Conservation (phyloP, 2,888 invertebrate species). For the Dastarcus helophoroides region DNA sequence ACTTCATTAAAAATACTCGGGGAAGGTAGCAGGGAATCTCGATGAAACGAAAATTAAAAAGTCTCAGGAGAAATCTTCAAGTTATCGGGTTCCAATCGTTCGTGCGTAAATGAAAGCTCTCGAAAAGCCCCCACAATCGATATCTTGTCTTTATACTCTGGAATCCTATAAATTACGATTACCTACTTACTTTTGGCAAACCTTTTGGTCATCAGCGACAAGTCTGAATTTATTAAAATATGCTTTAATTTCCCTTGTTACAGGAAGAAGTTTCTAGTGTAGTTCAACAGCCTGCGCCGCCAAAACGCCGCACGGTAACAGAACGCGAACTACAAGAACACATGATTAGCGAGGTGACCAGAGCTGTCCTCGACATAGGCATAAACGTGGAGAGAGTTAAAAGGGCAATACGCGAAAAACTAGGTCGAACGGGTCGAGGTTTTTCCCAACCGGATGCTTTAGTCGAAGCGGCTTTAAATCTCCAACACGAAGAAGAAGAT, state of each 20-base stretch:
- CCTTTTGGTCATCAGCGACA: too few species aligned
- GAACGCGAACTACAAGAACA: slow-evolving; percentile 35
- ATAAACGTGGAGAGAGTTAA: slow-evolving; percentile 47
- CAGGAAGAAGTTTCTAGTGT: slow-evolving; percentile 9
- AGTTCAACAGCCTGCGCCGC: slow-evolving; percentile 5
- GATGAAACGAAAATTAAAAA: too few species aligned
- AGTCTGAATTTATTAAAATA: too few species aligned
- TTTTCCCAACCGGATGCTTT: slow-evolving; percentile 59
- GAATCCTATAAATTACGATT: too few species aligned
- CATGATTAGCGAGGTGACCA: slow-evolving; percentile 36
- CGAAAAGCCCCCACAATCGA: too few species aligned
- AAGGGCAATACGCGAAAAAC: slow-evolving; percentile 44
- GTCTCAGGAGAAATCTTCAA: too few species aligned
- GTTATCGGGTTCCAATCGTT: too few species aligned
- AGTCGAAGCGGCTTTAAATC: slow-evolving; percentile 60
- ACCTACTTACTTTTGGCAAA: too few species aligned
- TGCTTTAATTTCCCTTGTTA: slow-evolving; percentile 8
- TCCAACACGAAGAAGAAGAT: slow-evolving; percentile 51
- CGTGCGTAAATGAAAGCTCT: too few species aligned
- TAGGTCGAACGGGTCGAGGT: slow-evolving; percentile 47
- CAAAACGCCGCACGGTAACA: slow-evolving; percentile 20
- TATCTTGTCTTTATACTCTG: too few species aligned
- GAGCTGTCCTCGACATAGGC: slow-evolving; percentile 49
- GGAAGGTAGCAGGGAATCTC: too few species aligned
- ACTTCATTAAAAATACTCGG: too few species aligned